Percentiles rank a stretch among this genome's conserved stretches.
phyloP scores from a whole-genome alignment of 2,797 vertebrate genomes.

The Bovichtus variegatus region DNA sequence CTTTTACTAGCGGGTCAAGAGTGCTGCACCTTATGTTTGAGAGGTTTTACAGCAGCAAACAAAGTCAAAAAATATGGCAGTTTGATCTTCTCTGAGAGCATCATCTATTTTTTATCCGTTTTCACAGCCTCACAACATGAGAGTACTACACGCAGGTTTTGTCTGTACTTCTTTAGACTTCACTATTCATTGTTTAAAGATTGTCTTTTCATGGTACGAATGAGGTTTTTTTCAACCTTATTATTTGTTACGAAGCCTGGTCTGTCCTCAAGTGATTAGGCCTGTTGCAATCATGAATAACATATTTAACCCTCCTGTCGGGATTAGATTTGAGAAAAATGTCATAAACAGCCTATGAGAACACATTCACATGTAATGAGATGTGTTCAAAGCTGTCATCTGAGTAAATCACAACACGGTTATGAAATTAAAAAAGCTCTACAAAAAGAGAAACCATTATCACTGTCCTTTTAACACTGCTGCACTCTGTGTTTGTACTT shows the following conservation, averaged over 20 bases:
- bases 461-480: not conserved
- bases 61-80: conserved; percentile 50
- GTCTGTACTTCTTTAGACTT: conserved; percentile 4
- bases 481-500: not conserved
- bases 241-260: conserved; percentile 3
- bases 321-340: not conserved
- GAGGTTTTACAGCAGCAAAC: conserved; percentile 39
- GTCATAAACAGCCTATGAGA: conserved; percentile 18
- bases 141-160: conserved; percentile 1
- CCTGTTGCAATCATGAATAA: conserved; percentile 17
- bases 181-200: not conserved
- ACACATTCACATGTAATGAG: conserved; percentile 26
- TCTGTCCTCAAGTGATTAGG: conserved; percentile 7
- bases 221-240: not conserved
- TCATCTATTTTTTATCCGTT: conserved; percentile 67
- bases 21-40: conserved; percentile 4
- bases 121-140: not conserved
- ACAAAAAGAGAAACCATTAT: not conserved
- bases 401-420: conserved; percentile 39
- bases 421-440: conserved; percentile 19
- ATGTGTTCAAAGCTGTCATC: conserved; percentile 16
- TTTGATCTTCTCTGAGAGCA: conserved; percentile 50
- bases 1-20: conserved; percentile 31
- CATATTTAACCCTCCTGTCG: too few relatives aligned
- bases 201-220: not conserved